Evolutionary conservation across 2,113 vertebrate genomes (phyloP).

Genomic region (Marcusenius ussheri): DNA sequence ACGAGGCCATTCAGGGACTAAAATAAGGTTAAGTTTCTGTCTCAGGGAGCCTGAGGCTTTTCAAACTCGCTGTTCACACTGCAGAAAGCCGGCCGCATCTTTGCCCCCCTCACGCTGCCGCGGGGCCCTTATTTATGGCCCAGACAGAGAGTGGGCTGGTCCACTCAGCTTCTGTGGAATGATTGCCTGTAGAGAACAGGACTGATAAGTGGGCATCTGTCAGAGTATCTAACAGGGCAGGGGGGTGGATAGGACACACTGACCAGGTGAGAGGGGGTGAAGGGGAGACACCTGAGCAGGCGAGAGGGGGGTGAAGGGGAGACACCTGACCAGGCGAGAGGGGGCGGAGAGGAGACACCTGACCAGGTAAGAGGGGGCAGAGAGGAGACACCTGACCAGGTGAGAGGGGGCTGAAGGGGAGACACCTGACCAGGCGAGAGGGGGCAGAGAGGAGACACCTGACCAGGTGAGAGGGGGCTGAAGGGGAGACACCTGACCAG

Average conservation of each 20-base stretch:
- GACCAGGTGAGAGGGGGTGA: not conserved
- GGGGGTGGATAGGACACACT: not conserved
- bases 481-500: fast-evolving
- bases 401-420: not conserved
- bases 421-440: not conserved
- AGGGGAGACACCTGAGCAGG: not conserved
- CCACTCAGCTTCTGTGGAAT: not conserved
- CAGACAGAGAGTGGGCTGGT: not conserved
- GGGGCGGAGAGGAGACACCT: not conserved
- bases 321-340: not conserved
- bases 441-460: too few species aligned
- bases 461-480: too few species aligned
- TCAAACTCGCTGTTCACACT: not conserved
- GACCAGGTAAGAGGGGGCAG: not conserved
- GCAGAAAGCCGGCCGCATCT: not conserved
- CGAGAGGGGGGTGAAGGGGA: not conserved
- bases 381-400: not conserved
- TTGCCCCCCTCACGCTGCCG: not conserved
- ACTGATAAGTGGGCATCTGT: not conserved
- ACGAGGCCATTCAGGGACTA: not conserved
- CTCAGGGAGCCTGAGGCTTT: not conserved
- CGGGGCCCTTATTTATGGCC: not conserved
- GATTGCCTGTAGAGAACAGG: not conserved
- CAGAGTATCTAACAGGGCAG: not conserved
- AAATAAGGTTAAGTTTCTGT: not conserved